These are phyloP conservation scores for Liparis tanakae DNA, from an alignment of 2,797 vertebrate species.

Conservation along the genomic window DNA sequence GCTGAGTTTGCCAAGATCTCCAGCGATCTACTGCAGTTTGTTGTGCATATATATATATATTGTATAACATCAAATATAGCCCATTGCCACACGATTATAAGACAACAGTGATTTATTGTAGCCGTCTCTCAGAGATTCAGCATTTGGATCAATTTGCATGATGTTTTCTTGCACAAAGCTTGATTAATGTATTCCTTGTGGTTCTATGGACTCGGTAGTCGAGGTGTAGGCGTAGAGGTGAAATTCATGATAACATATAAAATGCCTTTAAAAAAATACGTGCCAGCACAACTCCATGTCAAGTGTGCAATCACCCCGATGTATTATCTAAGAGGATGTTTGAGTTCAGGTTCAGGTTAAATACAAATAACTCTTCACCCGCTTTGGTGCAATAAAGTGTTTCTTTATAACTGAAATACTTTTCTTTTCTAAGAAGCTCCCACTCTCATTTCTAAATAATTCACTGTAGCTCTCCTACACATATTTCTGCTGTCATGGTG, in stretches of 20 bases:
- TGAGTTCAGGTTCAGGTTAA: slow-evolving; percentile 25
- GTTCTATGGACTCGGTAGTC: neutral
- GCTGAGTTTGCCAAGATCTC: no score
- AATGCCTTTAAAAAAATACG: slow-evolving; percentile 4
- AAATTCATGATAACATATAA: slow-evolving; percentile 1
- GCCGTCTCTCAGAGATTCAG: neutral
- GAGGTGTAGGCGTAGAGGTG: neutral
- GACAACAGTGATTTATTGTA: neutral
- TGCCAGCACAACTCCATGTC: neutral
- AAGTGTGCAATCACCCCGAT: slow-evolving; percentile 2
- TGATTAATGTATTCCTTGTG: neutral
- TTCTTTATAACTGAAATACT: slow-evolving; percentile 3
- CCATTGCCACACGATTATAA: neutral
- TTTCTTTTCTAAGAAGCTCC: slow-evolving; percentile 38
- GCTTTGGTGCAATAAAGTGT: neutral
- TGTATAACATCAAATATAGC: neutral
- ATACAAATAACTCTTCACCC: slow-evolving; percentile 5
- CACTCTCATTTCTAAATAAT: slow-evolving; percentile 44
- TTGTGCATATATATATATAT: no score
- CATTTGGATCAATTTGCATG: neutral
- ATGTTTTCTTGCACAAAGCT: neutral
- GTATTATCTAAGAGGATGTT: neutral
- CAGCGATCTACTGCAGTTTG: no score
- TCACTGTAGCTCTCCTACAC: slow-evolving; percentile 26
- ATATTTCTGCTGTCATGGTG: slow-evolving; percentile 44